Evolutionary conservation across 2,113 vertebrate genomes (phyloP).

Genomic region (Tapirus terrestris): DNA sequence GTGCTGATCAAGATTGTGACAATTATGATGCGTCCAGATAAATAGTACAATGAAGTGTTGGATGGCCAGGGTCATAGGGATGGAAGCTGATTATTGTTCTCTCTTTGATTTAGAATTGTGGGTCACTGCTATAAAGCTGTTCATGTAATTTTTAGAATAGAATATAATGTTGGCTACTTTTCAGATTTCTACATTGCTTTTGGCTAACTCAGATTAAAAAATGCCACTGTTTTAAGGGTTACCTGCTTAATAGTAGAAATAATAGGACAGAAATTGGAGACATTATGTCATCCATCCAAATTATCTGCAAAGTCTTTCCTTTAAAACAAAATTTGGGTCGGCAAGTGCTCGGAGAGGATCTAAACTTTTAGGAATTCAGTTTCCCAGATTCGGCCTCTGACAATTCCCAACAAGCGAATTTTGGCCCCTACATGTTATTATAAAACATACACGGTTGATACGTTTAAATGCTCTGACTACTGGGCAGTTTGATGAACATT

Average conservation of each 20-base stretch:
- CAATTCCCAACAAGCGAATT: neutral
- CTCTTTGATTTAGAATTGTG: neutral
- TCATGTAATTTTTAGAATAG: neutral
- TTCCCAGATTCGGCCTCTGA: neutral
- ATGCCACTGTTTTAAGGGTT: neutral
- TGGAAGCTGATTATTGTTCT: neutral
- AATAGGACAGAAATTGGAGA: neutral
- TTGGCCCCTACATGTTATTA: neutral
- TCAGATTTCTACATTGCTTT: neutral
- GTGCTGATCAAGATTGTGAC: too few species aligned
- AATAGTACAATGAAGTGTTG: neutral
- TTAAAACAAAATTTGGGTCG: neutral
- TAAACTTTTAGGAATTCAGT: neutral
- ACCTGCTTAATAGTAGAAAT: neutral
- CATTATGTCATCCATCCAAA: neutral
- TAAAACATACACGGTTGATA: neutral
- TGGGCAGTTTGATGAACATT: too few species aligned
- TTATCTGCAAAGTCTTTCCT: neutral
- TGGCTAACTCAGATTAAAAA: neutral
- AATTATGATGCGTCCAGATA: too few species aligned
- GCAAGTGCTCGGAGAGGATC: neutral
- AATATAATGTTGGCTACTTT: neutral
- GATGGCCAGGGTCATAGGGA: rapidly evolving
- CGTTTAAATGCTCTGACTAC: neutral
- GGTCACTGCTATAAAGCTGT: too few species aligned